phyloP scores from a whole-genome alignment of 2,113 vertebrate genomes.

The Plestiodon gilberti region DNA sequence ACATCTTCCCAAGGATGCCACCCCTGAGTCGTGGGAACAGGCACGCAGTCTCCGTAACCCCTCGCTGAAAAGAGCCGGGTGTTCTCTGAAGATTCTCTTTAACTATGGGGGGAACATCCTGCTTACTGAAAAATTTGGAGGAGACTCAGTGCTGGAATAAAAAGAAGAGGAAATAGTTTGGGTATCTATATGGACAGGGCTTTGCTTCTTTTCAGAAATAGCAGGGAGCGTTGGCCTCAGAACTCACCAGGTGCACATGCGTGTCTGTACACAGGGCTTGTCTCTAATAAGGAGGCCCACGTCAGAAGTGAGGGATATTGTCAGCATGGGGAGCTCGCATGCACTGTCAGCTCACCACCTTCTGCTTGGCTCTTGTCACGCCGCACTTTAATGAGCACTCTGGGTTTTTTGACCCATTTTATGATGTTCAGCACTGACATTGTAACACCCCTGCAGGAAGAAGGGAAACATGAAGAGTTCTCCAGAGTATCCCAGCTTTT shows the following conservation, averaged over 20 bases:
- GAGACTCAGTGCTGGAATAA: background rate
- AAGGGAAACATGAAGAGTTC: background rate
- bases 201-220: background rate
- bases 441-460: background rate
- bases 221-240: background rate
- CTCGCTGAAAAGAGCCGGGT: background rate
- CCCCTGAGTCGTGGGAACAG: background rate
- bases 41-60: background rate
- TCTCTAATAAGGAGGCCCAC: background rate
- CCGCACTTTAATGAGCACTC: background rate
- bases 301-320: background rate
- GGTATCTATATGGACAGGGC: background rate
- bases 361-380: background rate
- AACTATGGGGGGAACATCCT: background rate
- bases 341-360: background rate
- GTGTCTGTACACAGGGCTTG: background rate
- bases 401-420: conserved; percentile 2
- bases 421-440: background rate
- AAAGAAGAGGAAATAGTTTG: background rate
- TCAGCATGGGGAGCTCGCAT: background rate
- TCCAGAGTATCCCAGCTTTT: background rate
- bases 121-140: background rate
- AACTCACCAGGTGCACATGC: too few relatives aligned
- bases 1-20: too few relatives aligned
- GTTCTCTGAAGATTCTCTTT: background rate